Evolutionary conservation across 1,140 invertebrate species (phyloP), one percentile per base, ranked within the genome.

Genomic region (Trichogramma pretiosum): DNA sequence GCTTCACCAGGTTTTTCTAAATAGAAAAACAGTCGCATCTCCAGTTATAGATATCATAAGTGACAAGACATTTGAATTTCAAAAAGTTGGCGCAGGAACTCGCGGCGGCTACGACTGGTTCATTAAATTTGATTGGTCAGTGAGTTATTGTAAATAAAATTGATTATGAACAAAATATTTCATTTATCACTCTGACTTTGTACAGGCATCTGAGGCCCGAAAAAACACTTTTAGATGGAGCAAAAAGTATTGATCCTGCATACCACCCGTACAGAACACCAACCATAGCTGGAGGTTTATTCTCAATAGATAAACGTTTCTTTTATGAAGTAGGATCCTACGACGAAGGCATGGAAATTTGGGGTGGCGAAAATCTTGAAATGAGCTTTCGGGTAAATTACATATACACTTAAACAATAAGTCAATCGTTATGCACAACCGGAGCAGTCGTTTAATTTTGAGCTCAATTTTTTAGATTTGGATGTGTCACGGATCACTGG

Each of bases 321-420:
- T 98, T 98, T 60, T 92, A 86, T 64, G 81, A 89, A 52, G 73
- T 97, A 42, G 94, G 94, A 0, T 77, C 85, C 5, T 98, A 97
- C 62, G 94, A 98, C 63, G 80, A 85, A 35, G 76, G 83, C 37
- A 91, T 93, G 87, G 79, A 82, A 53, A 87, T 94, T 32, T 96
- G 92, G 92, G 93, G 93, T 3, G 92, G 89, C 1, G 93, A 94
- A 68, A 99, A 99, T 72, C 76, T 99, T 19, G 97, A 99, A 72
- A 76, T 99, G 61, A 98, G 93, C 0, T 84, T 82, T 62, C 73
- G 93, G 63, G 83, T 95, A 82, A 82, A 75, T 72, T 38, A 48
- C n/a, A n/a, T n/a, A n/a, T n/a, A n/a, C n/a, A n/a, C n/a, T n/a
- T n/a, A n/a, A n/a, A n/a, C n/a, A n/a, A n/a, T n/a, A n/a, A n/a